Base-by-base conservation (phyloP, 2,888 invertebrate species). In the Lasioglossum calceatum region DNA sequence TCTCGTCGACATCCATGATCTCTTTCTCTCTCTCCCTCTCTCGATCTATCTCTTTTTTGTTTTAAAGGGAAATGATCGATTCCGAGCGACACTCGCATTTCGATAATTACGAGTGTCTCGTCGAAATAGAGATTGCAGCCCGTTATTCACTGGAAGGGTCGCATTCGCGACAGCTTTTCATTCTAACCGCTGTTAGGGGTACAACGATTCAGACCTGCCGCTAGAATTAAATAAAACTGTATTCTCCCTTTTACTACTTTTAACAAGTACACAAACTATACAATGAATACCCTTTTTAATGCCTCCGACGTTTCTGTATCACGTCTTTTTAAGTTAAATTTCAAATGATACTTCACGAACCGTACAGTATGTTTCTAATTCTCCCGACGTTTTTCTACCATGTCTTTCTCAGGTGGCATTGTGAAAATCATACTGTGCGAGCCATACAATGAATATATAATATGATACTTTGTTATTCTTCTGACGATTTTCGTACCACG, bases 61-160 rank as follows among this genome's bases (percentile, higher is more conserved):
- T 36, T 67, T 67, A 72, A 61, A 72, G 47, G 72, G 47, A 16
- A 14, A 58, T n/a, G 67, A 50, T 47, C 82, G 74, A 58, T 70
- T 70, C 61, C 42, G 67, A 36, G 47, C 47, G 23, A 36, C 61
- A 47, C n/a, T 67, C 71, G 54, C 39, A 58, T 83, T 71, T 39
- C 16, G 82, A 71, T 82, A 81, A 81, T 82, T 74, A 74, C 82
- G 27, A 16, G n/a, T n/a, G 44, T n/a, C 12, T 42, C 39, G n/a
- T 14, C 7, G 71, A 47, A 50, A 42, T n/a, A 8, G 64, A 64
- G 2, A 64, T 64, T 64, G 64, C 7, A 64, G 64, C 12, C 5
- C 64, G 64, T 64, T 32, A 32, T 32, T 64, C 64, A 64, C 2
- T 5, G 64, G 32, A 32, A 2, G 32, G 16, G 32, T 7, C 16